phyloP scores from a whole-genome alignment of 2,113 vertebrate species.

The Microcebus tavaratra region DNA sequence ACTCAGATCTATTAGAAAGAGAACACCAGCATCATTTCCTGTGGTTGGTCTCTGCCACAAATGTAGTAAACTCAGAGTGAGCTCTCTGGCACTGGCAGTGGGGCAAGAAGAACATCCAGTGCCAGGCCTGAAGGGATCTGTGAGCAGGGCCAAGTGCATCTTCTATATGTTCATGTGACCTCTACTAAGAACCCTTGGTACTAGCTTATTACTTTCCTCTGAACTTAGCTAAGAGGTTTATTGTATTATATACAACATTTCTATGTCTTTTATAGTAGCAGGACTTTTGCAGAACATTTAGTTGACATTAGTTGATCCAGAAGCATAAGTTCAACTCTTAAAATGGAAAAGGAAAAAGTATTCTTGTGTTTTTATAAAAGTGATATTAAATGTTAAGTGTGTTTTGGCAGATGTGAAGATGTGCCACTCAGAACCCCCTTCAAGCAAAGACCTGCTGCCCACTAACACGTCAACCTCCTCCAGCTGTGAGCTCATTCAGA shows the following conservation, averaged over 20 bases:
- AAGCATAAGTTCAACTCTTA: background rate
- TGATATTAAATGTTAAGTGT: background rate
- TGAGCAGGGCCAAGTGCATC: background rate
- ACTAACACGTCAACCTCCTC: background rate
- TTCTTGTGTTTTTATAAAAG: background rate
- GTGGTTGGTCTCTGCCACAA: background rate
- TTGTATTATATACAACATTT: background rate
- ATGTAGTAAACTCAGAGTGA: background rate
- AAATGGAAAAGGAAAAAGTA: background rate
- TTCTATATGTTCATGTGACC: background rate
- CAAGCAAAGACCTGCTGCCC: background rate
- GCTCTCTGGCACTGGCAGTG: background rate
- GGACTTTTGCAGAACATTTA: background rate
- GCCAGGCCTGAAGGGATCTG: background rate
- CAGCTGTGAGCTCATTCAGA: background rate
- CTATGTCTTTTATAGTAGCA: background rate
- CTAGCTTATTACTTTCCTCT: slow-evolving; percentile 21
- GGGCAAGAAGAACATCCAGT: background rate
- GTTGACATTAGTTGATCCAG: background rate
- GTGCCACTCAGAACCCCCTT: background rate
- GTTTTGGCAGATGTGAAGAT: background rate
- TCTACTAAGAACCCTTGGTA: background rate
- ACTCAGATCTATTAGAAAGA: background rate
- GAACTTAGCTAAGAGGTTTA: background rate
- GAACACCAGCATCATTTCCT: background rate